A percentile compares a stretch with the other conserved stretches of the same genome.
Conservation (phyloP, 2,888 invertebrate genomes). For the Ophion ellenae region DNA sequence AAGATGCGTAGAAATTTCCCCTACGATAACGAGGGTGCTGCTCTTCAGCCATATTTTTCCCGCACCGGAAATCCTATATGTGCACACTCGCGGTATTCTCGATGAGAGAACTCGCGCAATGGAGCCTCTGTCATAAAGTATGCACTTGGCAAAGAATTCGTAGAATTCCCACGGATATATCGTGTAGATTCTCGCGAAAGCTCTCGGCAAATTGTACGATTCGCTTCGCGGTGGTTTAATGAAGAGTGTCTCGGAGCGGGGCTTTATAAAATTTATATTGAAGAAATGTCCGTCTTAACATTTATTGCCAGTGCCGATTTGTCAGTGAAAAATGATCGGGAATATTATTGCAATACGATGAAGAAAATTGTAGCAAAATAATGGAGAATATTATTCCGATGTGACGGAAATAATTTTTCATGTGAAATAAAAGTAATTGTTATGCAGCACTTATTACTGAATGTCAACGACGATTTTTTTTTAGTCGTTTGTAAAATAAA, state of each 20-base stretch:
- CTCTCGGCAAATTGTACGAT: conserved; percentile 18
- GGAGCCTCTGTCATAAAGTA: conserved; percentile 3
- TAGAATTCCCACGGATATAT: conserved; percentile 18
- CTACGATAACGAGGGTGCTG: neutral
- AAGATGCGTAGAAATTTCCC: neutral
- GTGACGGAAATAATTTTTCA: too few relatives aligned
- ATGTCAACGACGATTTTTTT: too few relatives aligned
- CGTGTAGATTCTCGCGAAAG: conserved; percentile 15
- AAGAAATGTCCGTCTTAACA: neutral
- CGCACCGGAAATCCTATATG: neutral
- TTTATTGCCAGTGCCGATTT: neutral
- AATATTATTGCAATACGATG: neutral
- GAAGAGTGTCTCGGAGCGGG: neutral
- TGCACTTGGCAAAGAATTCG: conserved; percentile 17
- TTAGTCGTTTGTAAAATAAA: too few relatives aligned
- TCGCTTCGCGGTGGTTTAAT: conserved; percentile 9
- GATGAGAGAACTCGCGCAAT: conserved; percentile 6
- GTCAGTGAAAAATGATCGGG: neutral
- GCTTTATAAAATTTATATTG: neutral
- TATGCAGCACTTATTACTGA: too few relatives aligned
- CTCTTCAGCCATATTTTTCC: neutral
- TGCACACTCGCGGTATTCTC: conserved; percentile 4
- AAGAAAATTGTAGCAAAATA: neutral
- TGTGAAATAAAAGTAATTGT: too few relatives aligned
- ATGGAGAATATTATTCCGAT: neutral